phyloP scores from a whole-genome alignment of 1,140 invertebrate genomes.

The Drosophila hydei region DNA sequence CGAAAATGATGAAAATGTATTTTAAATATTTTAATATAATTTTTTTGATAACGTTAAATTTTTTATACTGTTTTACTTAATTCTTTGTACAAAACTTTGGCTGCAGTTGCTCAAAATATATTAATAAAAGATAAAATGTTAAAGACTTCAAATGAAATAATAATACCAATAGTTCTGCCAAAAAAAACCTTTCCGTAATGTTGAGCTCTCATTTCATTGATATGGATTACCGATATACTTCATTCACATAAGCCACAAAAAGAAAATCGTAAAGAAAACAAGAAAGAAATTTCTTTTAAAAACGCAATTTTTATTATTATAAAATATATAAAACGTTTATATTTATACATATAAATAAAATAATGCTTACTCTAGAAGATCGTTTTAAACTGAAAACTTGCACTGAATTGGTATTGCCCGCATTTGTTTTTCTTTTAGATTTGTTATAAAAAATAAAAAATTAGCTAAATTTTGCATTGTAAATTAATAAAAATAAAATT shows the following conservation, averaged over 20 bases:
- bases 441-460: conserved; percentile 63
- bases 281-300: conserved; percentile 46
- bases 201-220: not conserved
- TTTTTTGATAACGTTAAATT: conserved; percentile 16
- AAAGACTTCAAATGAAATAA: not conserved
- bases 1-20: conserved; percentile 24
- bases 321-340: conserved; percentile 78
- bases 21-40: not conserved
- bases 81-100: conserved; percentile 55
- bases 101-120: conserved; percentile 23
- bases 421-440: conserved; percentile 43
- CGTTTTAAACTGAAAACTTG: conserved; percentile 78
- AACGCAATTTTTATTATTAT: conserved; percentile 82
- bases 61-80: conserved; percentile 6
- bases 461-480: conserved; percentile 73
- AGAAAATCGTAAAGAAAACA: not conserved
- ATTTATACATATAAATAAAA: conserved; percentile 79
- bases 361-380: conserved; percentile 76
- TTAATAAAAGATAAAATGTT: conserved; percentile 16
- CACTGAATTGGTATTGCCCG: conserved; percentile 63
- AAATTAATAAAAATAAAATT: conserved; percentile 33
- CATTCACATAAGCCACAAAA: too few relatives aligned
- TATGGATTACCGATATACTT: too few relatives aligned
- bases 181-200: too few relatives aligned
- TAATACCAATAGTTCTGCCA: not conserved